Evolutionary conservation across 2,797 vertebrate genomes (phyloP).

Genomic region (Hybognathus amarus): DNA sequence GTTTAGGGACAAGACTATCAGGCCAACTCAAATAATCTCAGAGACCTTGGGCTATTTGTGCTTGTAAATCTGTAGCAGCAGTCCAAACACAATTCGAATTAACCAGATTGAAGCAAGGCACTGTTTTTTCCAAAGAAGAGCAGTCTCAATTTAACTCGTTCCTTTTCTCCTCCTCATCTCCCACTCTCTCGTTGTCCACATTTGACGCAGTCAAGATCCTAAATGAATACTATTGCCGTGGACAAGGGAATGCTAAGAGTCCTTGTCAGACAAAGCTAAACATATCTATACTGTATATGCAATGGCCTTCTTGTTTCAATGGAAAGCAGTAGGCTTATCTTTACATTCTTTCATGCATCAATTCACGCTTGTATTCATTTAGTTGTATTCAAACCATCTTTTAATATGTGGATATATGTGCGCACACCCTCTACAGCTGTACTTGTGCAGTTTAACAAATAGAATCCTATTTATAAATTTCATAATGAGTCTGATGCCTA

Average conservation of each 20-base stretch:
- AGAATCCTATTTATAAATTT: slow-evolving; percentile 10
- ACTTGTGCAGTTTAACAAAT: slow-evolving; percentile 9
- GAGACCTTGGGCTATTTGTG: slow-evolving; percentile 33
- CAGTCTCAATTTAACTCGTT: neutral
- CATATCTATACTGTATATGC: neutral
- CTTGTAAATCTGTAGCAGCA: slow-evolving; percentile 1
- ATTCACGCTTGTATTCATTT: neutral
- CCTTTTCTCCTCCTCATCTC: neutral
- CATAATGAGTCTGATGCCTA: neutral
- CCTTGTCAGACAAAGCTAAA: neutral
- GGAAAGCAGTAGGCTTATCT: neutral
- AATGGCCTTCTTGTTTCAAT: neutral
- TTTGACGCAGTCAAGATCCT: neutral
- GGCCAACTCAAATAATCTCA: slow-evolving; percentile 53
- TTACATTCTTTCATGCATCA: neutral
- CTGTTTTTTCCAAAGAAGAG: neutral
- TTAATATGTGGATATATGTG: neutral
- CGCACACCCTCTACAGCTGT: neutral
- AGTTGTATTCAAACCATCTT: neutral
- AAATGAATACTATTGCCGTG: neutral
- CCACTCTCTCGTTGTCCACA: neutral
- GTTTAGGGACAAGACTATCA: slow-evolving; percentile 39
- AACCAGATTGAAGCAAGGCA: neutral
- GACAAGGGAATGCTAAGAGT: neutral
- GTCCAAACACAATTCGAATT: neutral